Percentiles rank a stretch among this genome's conserved stretches.
Conservation (phyloP, 1,140 invertebrate species). For the Tetragonula clypearis region DNA sequence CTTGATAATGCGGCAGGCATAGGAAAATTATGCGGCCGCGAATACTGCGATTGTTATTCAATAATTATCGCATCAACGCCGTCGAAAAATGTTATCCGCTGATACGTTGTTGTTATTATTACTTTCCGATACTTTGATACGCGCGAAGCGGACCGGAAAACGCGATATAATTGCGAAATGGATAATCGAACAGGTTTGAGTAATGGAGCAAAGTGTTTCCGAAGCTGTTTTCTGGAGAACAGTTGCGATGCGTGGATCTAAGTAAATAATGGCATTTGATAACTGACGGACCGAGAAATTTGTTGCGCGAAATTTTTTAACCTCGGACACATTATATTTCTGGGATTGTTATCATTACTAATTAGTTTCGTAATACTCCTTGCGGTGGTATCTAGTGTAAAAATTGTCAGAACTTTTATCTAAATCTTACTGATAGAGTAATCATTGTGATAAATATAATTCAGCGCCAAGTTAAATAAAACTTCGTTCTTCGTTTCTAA, state of each 20-base stretch:
- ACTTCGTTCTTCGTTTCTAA: background rate
- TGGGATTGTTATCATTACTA: background rate
- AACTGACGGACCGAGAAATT: background rate
- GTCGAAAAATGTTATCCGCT: slow-evolving; percentile 4
- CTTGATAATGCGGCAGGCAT: background rate
- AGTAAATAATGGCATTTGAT: background rate
- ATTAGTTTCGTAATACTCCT: background rate
- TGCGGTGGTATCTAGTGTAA: background rate
- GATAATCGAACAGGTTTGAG: background rate
- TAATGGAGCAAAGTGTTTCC: slow-evolving; percentile 8
- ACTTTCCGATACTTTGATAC: background rate
- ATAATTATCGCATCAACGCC: slow-evolving; percentile 12
- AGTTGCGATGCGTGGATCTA: background rate
- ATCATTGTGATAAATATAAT: too few species aligned
- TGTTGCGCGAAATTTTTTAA: background rate
- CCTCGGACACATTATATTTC: background rate
- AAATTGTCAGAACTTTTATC: background rate
- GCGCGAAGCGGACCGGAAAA: background rate
- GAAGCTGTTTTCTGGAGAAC: background rate
- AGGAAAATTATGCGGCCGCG: background rate
- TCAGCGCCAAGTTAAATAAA: background rate
- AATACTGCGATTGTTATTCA: background rate
- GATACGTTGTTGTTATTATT: slow-evolving; percentile 7
- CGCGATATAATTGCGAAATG: slow-evolving; percentile 3
- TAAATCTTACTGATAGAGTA: background rate